Evolutionary conservation across 1,140 invertebrate genomes (phyloP), one percentile per base, ranked within the genome.

Genomic region (Panagrolaimus sp.): DNA sequence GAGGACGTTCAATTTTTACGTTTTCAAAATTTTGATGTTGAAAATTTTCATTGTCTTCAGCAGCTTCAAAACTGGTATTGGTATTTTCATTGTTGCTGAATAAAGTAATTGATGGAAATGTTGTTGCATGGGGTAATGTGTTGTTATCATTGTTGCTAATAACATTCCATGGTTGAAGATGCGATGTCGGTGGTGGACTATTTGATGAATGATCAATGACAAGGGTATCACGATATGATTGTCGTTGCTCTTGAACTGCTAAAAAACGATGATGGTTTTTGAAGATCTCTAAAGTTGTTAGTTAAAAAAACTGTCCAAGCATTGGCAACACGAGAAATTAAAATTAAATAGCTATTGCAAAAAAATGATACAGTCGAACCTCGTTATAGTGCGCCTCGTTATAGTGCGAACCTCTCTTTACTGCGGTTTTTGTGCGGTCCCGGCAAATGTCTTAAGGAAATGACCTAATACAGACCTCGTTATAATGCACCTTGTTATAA

Each of bases 211-310:
- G 20, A 16, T 13, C n/a, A 57, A 27, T 14, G 8, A 5, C 13
- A 5, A 51, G 25, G 7, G 16, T 25, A 8, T 16, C 16, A 27
- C 16, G 20, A 25, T 20, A 25, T 57, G 27, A 16, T 11, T 20
- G 51, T 16, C 51, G 51, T 8, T 57, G 14, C 4, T 57, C 51
- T 57, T 57, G 51, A 57, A 57, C 51, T 27, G 51, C 51, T 57
- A 16, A 57, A 57, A 57, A 23, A 38, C n/a, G n/a, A n/a, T 38
- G 7, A 4, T 38, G 31, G 2, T 2, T 38, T 7, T 38, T 38
- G 31, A 7, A 38, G 7, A 4, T 38, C 7, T 38, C 31, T 38
- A 38, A 38, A 38, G 31, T 2, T 7, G 7, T 38, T 7, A 38
- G 7, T 38, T 7, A 38, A 38, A 4, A 38, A 2, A 38, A 7